phyloP scores from a whole-genome alignment of 2,888 invertebrate genomes.

The Dyspetes luteomarginatus region DNA sequence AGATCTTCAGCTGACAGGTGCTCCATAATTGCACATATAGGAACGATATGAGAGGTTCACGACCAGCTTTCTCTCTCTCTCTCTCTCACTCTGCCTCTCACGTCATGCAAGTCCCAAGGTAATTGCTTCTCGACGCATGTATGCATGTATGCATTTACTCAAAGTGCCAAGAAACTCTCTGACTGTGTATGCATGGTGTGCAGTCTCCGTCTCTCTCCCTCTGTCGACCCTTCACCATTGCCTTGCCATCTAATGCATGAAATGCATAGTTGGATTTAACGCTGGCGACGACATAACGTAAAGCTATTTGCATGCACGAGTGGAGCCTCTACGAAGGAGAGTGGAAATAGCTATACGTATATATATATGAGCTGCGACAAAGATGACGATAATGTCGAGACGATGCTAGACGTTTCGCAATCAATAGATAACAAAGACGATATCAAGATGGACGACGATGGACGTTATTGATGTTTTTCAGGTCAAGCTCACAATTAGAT shows the following conservation, averaged over 20 bases:
- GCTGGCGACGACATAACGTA: conserved; percentile 40
- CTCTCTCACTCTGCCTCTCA: background rate
- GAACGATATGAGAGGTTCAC: background rate
- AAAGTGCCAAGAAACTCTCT: conserved; percentile 22
- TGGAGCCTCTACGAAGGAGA: conserved; percentile 13
- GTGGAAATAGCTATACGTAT: conserved; percentile 27
- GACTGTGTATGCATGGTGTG: background rate
- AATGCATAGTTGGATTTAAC: conserved; percentile 39
- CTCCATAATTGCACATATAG: conserved; percentile 37
- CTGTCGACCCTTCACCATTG: conserved; percentile 20
- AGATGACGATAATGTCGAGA: conserved; percentile 20
- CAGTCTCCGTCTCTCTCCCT: too few relatives aligned
- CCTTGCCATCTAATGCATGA: conserved; percentile 11
- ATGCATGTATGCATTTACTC: conserved; percentile 24
- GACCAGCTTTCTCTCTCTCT: background rate
- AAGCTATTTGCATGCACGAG: conserved; percentile 57
- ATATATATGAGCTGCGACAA: too few relatives aligned
- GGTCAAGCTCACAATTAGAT: too few relatives aligned
- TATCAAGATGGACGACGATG: too few relatives aligned
- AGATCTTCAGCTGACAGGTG: conserved; percentile 13
- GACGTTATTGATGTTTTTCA: too few relatives aligned
- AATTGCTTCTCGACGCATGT: conserved; percentile 51
- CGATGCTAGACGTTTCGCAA: too few relatives aligned
- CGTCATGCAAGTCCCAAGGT: conserved; percentile 29
- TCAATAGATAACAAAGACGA: too few relatives aligned